Evolutionary conservation across 92 coral and sea anemone species (phyloP), one percentile per base, ranked within the genome.

Genomic region (Bergia puertoricense): DNA sequence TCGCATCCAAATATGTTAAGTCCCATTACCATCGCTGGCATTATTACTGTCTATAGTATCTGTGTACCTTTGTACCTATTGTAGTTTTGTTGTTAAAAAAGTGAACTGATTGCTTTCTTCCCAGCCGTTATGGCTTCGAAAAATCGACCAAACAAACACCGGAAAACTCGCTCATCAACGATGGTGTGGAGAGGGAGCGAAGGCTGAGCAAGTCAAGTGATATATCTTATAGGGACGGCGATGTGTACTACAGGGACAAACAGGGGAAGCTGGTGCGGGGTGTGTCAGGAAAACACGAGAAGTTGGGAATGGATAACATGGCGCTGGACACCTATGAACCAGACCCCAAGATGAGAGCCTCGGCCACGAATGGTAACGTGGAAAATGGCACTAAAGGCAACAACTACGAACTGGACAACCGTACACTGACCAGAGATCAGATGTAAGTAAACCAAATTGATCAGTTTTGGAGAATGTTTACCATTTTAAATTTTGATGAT

Each of bases 191-290:
- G 76, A 56, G 48, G 14, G 23, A 79, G 88, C 46, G 89, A 59
- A 36, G 87, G 68, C 44, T 79, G 71, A 73, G 93, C 67, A 74
- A 86, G 16, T 30, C 41, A 22, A 91, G 92, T 77, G 82, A 84
- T 45, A 54, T 93, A 30, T 91, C 93, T 20, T 93, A 95, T 90
- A 88, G 91, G 74, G 91, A 54, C 59, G 96, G 98, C 9, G 98
- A 95, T 80, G 96, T 95, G 39, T 93, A 85, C 80, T 95, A 90
- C 90, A 91, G 91, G 20, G 94, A 91, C 91, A 91, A 81, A 76
- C 91, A 82, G 6, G 96, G 98, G 1, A 90, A 90, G 22, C 59
- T 71, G 46, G 36, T 84, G 18, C 77, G 87, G 38, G 87, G 79
- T 36, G 78, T 18, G 59, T 84, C 87, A 13, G 87, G 87, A 40